These are phyloP conservation scores for Nasonia vitripennis DNA, from an alignment of 1,140 invertebrate genomes.

Conservation along the genomic window DNA sequence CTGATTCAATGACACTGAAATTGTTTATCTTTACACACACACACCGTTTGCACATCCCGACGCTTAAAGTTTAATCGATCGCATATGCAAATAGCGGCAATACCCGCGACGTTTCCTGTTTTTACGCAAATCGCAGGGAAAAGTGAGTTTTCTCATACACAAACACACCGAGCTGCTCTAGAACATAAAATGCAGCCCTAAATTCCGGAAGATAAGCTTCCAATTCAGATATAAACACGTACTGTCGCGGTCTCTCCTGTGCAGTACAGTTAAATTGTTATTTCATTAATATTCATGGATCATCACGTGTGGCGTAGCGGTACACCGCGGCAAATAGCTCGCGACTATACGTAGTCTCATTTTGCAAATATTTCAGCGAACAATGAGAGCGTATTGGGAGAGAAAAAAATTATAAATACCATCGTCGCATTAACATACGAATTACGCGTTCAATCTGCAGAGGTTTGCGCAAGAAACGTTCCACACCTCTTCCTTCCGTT, in stretches of 20 bases:
- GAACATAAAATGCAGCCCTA: too few species aligned
- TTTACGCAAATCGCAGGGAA: background rate
- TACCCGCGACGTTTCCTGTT: background rate
- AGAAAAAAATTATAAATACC: background rate
- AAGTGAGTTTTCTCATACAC: background rate
- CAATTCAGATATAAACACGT: background rate
- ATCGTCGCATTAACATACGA: background rate
- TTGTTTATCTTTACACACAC: background rate
- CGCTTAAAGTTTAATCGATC: background rate
- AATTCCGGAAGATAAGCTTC: background rate
- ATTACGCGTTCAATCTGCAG: background rate
- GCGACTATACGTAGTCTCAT: background rate
- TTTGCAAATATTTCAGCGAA: background rate
- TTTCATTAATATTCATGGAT: background rate
- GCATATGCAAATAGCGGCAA: background rate
- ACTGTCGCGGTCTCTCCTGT: too few species aligned
- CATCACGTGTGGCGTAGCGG: background rate
- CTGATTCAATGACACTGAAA: background rate
- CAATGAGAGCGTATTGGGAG: background rate
- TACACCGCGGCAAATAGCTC: background rate
- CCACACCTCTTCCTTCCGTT: background rate
- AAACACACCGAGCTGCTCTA: background rate
- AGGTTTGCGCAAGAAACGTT: background rate
- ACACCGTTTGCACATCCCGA: background rate
- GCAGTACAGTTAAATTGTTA: background rate